Base-by-base conservation (phyloP, 1,140 invertebrate genomes). In the Ceratina australensis region DNA sequence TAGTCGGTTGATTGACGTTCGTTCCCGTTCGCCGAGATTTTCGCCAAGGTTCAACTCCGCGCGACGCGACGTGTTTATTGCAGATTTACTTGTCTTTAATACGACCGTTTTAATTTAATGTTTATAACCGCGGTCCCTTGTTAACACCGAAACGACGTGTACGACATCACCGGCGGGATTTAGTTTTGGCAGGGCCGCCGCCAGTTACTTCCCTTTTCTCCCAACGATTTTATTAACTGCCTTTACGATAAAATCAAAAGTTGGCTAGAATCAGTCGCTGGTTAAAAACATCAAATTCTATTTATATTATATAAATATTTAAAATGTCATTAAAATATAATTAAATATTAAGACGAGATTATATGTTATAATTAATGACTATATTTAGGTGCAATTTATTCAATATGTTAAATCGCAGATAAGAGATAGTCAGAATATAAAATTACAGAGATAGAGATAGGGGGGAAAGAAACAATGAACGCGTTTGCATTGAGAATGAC, bases 401-500 rank as follows among this genome's bases (percentile, higher is more conserved):
- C 33, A 13, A 16, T 16, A 12, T 0, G 18, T 3, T 4, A 26
- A 8, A 28, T n/a, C n/a, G n/a, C n/a, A n/a, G n/a, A n/a, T n/a
- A n/a, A n/a, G n/a, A n/a, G 54, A 57, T 20, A 20, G 18, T 22
- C 16, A 22, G 15, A 22, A 16, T 8, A 20, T 13, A 18, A 13
- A 20, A 20, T 10, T 3, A 20, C 10, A 67, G 16, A 13, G 42
- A 7, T 12, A 20, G 33, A 49, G 16, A 49, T 1, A 13, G 33
- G 12, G 26, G 3, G 56, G 22, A n/a, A n/a, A n/a, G 49, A n/a
- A 20, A 65, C 28, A 64, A n/a, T 15, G 12, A 20, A 82, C 74
- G 69, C 77, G 69, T 80, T 86, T 81, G 80, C 84, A 86, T 85
- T 71, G 42, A 57, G 64, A 72, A 83, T 66, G 81, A 74, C 68